These are phyloP conservation scores for Vireo altiloquus DNA, from an alignment of 2,113 vertebrate species.

Conservation along the genomic window DNA sequence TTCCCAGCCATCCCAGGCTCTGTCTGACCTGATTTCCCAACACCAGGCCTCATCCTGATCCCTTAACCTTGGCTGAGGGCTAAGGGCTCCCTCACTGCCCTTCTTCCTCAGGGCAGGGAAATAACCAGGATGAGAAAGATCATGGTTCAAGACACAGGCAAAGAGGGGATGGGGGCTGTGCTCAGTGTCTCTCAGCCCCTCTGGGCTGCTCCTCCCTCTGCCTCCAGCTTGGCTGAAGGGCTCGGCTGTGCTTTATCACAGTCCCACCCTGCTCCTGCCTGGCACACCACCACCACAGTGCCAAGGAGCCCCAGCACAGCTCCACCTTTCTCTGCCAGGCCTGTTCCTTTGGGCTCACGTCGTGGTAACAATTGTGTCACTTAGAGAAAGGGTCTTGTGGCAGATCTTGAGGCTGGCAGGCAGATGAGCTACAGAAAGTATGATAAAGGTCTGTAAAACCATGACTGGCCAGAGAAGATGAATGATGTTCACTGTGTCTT, in stretches of 20 bases:
- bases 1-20: background rate
- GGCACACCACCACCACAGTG: fast-evolving
- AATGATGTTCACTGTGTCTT: background rate
- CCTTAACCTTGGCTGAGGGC: background rate
- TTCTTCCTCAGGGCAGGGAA: background rate
- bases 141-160: background rate
- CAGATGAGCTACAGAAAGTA: background rate
- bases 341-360: background rate
- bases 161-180: background rate
- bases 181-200: background rate
- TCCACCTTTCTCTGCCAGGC: background rate
- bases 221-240: background rate
- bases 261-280: background rate
- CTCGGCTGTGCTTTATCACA: background rate
- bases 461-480: background rate
- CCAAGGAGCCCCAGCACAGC: background rate
- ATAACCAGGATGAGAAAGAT: background rate
- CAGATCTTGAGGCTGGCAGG: background rate
- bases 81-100: background rate
- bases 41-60: background rate
- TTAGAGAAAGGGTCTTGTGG: background rate
- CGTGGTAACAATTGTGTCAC: fast-evolving
- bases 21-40: background rate
- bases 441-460: background rate
- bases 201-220: background rate